These are phyloP conservation scores for Cyanoderma ruficeps DNA, from an alignment of 2,113 vertebrate genomes.

Conservation along the genomic window DNA sequence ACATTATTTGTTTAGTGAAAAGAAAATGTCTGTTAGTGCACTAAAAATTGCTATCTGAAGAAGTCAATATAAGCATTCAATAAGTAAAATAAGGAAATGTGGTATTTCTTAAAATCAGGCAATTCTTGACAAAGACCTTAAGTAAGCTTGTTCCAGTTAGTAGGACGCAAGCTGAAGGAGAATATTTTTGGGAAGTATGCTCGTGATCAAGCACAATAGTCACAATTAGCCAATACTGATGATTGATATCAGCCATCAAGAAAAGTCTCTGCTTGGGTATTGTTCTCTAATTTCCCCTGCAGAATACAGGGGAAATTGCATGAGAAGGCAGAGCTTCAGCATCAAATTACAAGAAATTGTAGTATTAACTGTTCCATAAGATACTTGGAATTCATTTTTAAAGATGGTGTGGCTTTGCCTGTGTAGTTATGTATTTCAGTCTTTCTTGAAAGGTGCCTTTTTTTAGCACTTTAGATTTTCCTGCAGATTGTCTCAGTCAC, in stretches of 20 bases:
- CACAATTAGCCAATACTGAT: background rate
- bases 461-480: background rate
- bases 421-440: background rate
- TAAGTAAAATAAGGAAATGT: background rate
- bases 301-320: background rate
- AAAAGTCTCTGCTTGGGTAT: background rate
- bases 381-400: background rate
- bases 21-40: background rate
- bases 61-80: background rate
- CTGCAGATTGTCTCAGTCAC: conserved; percentile 13
- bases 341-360: background rate
- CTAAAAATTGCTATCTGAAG: background rate
- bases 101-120: background rate
- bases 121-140: background rate
- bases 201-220: background rate
- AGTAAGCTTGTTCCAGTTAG: background rate
- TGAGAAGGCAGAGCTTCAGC: background rate
- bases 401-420: background rate
- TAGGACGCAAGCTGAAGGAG: background rate
- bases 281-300: background rate
- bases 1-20: background rate
- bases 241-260: background rate
- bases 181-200: background rate
- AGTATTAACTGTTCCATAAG: background rate
- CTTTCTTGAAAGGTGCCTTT: background rate